These are phyloP conservation scores for Adelphocoris suturalis DNA, from an alignment of 2,888 invertebrate genomes.

Conservation along the genomic window DNA sequence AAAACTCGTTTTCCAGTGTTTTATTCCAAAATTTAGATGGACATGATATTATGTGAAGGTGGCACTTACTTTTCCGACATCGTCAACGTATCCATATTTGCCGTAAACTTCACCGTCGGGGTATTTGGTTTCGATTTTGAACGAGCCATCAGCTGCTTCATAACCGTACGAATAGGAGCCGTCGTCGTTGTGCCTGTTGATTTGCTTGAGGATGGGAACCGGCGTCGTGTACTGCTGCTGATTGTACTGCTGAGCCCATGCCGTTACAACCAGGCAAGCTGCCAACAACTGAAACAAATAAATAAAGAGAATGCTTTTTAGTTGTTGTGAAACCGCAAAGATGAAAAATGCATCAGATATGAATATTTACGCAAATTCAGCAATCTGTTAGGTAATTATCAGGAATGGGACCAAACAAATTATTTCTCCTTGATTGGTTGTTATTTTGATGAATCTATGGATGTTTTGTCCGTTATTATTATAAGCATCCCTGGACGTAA, in stretches of 20 bases:
- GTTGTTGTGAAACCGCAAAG: neutral
- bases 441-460: too few species aligned
- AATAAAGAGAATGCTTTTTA: neutral
- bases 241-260: constrained; percentile 77
- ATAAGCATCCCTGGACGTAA: too few species aligned
- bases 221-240: constrained; percentile 85
- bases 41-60: too few species aligned
- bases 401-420: too few species aligned
- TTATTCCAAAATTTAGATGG: too few species aligned
- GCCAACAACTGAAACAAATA: constrained; percentile 76
- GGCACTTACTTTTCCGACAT: constrained; percentile 82
- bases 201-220: constrained; percentile 89
- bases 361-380: too few species aligned
- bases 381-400: too few species aligned
- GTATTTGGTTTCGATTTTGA: constrained; percentile 93
- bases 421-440: too few species aligned
- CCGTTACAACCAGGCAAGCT: constrained; percentile 77
- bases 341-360: too few species aligned
- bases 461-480: too few species aligned
- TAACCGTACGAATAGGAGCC: constrained; percentile 94
- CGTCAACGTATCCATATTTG: constrained; percentile 94
- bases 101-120: constrained; percentile 90
- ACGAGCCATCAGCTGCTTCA: constrained; percentile 91
- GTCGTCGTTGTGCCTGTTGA: constrained; percentile 91
- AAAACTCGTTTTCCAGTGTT: too few species aligned